A percentile compares a stretch with the other conserved stretches of the same genome.
Evolutionary conservation across 2,797 vertebrate species (phyloP).

Genomic region (Potorous gilbertii): DNA sequence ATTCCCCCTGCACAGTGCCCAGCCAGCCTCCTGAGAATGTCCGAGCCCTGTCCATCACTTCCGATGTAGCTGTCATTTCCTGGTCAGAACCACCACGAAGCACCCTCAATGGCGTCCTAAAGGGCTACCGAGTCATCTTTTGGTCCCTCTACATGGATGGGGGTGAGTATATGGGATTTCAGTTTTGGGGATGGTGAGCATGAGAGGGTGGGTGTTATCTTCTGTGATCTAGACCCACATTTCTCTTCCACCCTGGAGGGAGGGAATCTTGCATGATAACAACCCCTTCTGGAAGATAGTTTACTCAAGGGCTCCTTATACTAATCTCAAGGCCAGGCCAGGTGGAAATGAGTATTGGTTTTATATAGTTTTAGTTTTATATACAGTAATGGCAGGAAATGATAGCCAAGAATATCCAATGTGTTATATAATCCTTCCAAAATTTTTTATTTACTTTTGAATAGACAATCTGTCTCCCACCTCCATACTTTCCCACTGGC

Average conservation of each 20-base stretch:
- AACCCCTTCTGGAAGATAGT: neutral
- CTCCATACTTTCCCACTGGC: neutral
- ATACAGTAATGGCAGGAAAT: neutral
- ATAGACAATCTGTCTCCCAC: neutral
- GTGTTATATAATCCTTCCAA: neutral
- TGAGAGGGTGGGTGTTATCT: neutral
- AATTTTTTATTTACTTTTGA: neutral
- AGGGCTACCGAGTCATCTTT: constrained; percentile 96
- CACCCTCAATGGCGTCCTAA: constrained; percentile 95
- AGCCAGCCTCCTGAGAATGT: constrained; percentile 97
- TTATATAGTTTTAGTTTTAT: neutral
- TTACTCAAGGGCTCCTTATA: neutral
- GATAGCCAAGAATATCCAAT: neutral
- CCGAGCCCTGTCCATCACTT: constrained; percentile 96
- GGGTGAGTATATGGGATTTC: constrained; percentile 83
- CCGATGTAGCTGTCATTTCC: constrained; percentile 95
- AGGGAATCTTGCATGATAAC: neutral
- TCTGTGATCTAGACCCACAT: neutral
- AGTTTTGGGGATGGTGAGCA: accelerated
- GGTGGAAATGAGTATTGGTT: neutral
- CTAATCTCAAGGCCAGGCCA: neutral
- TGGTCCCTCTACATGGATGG: constrained; percentile 97
- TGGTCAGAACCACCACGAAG: constrained; percentile 96
- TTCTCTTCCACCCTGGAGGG: accelerated
- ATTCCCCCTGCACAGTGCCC: constrained; percentile 87